Percentiles rank a stretch among this genome's conserved stretches.
These are phyloP conservation scores for Cottus gobio DNA, from an alignment of 2,113 vertebrate species.

Conservation along the genomic window DNA sequence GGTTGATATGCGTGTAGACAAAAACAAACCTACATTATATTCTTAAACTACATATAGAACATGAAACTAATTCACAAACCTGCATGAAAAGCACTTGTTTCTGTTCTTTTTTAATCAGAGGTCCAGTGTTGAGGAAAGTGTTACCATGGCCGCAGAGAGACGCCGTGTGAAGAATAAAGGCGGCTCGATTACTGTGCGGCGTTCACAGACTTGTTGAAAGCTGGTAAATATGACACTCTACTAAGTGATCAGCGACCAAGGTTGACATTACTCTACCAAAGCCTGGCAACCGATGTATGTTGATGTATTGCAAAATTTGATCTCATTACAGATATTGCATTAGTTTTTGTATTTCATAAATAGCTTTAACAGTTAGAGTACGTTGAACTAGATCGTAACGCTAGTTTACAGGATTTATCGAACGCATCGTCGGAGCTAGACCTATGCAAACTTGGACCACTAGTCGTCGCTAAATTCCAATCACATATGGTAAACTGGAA, in stretches of 20 bases:
- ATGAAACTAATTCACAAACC: constrained; percentile 41
- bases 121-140: constrained; percentile 52
- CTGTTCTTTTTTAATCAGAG: constrained; percentile 1
- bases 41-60: neutral
- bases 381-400: neutral
- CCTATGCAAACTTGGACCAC: constrained; percentile 7
- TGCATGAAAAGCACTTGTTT: constrained; percentile 52
- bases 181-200: constrained; percentile 32
- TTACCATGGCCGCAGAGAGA: constrained; percentile 85
- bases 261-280: neutral
- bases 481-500: constrained; percentile 5
- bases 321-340: neutral
- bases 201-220: constrained; percentile 12
- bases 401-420: neutral
- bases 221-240: neutral
- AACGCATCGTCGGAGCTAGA: constrained; percentile 14
- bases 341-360: neutral
- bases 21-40: neutral
- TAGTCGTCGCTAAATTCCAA: constrained; percentile 22
- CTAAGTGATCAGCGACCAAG: accelerated
- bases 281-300: neutral
- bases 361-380: too few relatives aligned
- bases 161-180: constrained; percentile 69
- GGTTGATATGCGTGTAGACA: neutral
- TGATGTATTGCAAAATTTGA: accelerated